Base-by-base conservation (phyloP, 1,140 invertebrate genomes). In the Nylanderia fulva region DNA sequence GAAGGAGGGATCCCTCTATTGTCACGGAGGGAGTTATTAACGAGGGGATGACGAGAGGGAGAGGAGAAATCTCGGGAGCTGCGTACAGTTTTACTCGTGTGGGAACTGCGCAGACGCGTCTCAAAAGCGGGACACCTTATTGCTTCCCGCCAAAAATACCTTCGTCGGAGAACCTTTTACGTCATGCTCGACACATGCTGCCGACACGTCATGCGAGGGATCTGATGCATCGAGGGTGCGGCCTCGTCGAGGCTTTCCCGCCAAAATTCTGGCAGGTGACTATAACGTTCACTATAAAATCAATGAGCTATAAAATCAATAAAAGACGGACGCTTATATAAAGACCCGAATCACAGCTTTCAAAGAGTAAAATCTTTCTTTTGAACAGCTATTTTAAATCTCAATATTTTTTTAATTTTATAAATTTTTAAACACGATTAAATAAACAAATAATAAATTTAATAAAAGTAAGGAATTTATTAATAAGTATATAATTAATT, bases 1-100 rank as follows among this genome's bases (percentile, higher is more conserved):
- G 86, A 82, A 82, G 76, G 83, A 77, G 52, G 71, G 68, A 83
- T 29, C 68, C 68, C 48, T 77, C 88, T 71, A 88, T 90, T 90
- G 88, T 90, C 61, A 48, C 60, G 29, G 76, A 85, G 88, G 88
- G 86, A 90, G 88, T 90, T 90, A 90, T 90, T 90, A 90, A 90
- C 89, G 88, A 90, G 84, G 75, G 75, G 85, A 88, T 77, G 86
- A 82, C 45, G 61, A 82, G 76, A 75, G 80, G 79, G 61, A 80
- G 75, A 90, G 79, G 88, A 66, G 72, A 80, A 84, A 90, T 85
- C 77, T 77, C 45, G 76, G 21, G 29, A 33, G 68, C 39, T 45
- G 29, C 66, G 42, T 72, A 84, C 85, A 75, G 64, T 54, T 33
- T 15, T 48, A 18, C 71, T 87, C 71, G 84, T 90, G 89, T 90